These are phyloP conservation scores for Arrhamphus sclerolepis DNA, from an alignment of 2,797 vertebrate genomes.

Conservation along the genomic window DNA sequence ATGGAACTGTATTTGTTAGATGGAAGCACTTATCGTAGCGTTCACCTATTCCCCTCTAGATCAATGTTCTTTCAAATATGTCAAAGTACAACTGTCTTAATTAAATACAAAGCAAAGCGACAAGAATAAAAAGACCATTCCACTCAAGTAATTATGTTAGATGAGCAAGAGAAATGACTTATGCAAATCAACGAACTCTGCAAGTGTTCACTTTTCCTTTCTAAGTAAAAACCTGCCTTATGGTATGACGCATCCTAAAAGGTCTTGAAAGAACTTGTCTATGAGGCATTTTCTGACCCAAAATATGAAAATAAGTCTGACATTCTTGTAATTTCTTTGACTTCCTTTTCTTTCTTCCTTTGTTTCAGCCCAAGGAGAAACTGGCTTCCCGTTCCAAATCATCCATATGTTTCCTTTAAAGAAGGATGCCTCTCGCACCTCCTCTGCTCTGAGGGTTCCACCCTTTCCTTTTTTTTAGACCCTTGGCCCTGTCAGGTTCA, in stretches of 20 bases:
- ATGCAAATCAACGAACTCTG: slow-evolving; percentile 5
- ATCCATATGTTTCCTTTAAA: slow-evolving; percentile 76
- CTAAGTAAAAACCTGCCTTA: slow-evolving; percentile 2
- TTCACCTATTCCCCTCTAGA: slow-evolving; percentile 10
- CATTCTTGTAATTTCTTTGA: slow-evolving; percentile 61
- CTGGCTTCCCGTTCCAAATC: slow-evolving; percentile 61
- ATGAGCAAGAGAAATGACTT: slow-evolving; percentile 20
- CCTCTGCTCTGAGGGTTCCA: slow-evolving; percentile 65
- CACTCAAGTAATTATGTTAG: too few relatives aligned
- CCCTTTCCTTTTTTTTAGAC: slow-evolving; percentile 66
- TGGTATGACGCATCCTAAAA: too few relatives aligned
- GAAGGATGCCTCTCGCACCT: slow-evolving; percentile 79
- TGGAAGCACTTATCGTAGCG: slow-evolving; percentile 1
- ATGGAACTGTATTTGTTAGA: slow-evolving; percentile 1
- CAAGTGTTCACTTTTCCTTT: slow-evolving; percentile 12
- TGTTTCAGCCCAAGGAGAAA: slow-evolving; percentile 46
- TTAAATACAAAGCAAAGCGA: slow-evolving; percentile 15
- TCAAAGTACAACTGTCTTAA: slow-evolving; percentile 12
- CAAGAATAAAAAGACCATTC: background rate
- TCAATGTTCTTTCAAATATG: slow-evolving; percentile 12
- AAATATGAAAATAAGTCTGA: slow-evolving; percentile 38
- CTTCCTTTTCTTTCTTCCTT: slow-evolving; percentile 60
- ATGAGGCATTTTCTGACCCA: slow-evolving; percentile 5
- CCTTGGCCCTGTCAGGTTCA: slow-evolving; percentile 42
- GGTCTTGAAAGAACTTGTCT: background rate